phyloP scores from a whole-genome alignment of 2,888 invertebrate genomes.

The Siphonodentalium dalli region DNA sequence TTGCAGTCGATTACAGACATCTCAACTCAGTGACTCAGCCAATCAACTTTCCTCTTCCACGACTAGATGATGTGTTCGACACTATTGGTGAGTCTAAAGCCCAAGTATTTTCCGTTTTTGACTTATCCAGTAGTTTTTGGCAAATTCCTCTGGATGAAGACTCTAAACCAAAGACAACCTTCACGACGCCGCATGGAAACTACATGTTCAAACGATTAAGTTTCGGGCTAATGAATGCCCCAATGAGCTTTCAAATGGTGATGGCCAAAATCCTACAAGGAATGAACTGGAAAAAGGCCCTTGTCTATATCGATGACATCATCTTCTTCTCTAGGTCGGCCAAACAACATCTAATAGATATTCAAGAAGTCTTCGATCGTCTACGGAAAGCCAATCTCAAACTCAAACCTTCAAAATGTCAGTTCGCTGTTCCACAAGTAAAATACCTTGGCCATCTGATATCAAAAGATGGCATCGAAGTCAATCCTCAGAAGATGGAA shows the following conservation, averaged over 20 bases:
- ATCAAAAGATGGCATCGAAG: conserved; percentile 19
- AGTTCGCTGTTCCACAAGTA: conserved; percentile 22
- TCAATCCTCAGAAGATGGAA: conserved; percentile 18
- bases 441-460: conserved; percentile 27
- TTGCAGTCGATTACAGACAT: conserved; percentile 24
- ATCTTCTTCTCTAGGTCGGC: conserved; percentile 24
- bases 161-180: conserved; percentile 25
- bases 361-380: conserved; percentile 23
- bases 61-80: conserved; percentile 20
- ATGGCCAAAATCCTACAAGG: conserved; percentile 24
- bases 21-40: conserved; percentile 16
- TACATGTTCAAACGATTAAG: conserved; percentile 28
- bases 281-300: conserved; percentile 29
- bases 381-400: conserved; percentile 25
- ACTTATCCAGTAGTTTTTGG: conserved; percentile 20
- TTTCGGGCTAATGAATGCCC: conserved; percentile 32
- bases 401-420: conserved; percentile 30
- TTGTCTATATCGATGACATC: conserved; percentile 36
- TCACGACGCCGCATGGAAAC: conserved; percentile 25
- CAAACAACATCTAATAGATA: conserved; percentile 25
- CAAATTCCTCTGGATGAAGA: conserved; percentile 21
- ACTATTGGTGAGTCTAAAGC: conserved; percentile 10
- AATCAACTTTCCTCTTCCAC: conserved; percentile 11
- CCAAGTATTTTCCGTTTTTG: conserved; percentile 8
- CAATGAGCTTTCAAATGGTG: conserved; percentile 26